A percentile compares a stretch with the other conserved stretches of the same genome.
phyloP scores from a whole-genome alignment of 2,113 vertebrate genomes.

The Brevimyrus niger region DNA sequence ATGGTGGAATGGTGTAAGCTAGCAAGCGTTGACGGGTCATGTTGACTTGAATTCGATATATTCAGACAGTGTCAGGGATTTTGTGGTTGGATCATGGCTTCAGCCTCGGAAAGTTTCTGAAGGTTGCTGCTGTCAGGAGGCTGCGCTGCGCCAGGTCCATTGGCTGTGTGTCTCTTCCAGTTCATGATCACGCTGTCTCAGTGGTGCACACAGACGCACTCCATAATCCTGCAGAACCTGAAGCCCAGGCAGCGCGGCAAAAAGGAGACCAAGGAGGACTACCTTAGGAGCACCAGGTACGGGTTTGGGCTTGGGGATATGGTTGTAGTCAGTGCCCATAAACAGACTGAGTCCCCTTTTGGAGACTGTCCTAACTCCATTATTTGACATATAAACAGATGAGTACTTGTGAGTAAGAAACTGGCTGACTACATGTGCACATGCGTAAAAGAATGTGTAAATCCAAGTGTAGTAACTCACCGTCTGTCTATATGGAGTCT shows the following conservation, averaged over 20 bases:
- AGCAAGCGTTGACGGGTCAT: not conserved
- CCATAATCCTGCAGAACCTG: slow-evolving; percentile 78
- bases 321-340: not conserved
- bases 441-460: not conserved
- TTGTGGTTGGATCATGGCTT: not conserved
- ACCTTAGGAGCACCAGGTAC: slow-evolving; percentile 78
- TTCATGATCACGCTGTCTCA: slow-evolving; percentile 83
- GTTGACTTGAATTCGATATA: not conserved
- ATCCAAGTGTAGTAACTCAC: not conserved
- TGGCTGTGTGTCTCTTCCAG: slow-evolving; percentile 45
- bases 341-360: not conserved
- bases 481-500: not conserved
- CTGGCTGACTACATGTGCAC: not conserved
- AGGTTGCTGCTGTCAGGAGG: too few relatives aligned
- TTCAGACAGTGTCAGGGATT: not conserved
- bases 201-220: slow-evolving; percentile 88
- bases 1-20: not conserved
- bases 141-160: not conserved
- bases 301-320: not conserved
- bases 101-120: not conserved
- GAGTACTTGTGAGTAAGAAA: not conserved
- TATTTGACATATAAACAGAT: not conserved
- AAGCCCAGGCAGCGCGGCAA: slow-evolving; percentile 72
- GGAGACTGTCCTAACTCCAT: not conserved
- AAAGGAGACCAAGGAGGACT: slow-evolving; percentile 80